Evolutionary conservation across 2,113 vertebrate genomes (phyloP).

Genomic region (Petrocephalus zakoni): DNA sequence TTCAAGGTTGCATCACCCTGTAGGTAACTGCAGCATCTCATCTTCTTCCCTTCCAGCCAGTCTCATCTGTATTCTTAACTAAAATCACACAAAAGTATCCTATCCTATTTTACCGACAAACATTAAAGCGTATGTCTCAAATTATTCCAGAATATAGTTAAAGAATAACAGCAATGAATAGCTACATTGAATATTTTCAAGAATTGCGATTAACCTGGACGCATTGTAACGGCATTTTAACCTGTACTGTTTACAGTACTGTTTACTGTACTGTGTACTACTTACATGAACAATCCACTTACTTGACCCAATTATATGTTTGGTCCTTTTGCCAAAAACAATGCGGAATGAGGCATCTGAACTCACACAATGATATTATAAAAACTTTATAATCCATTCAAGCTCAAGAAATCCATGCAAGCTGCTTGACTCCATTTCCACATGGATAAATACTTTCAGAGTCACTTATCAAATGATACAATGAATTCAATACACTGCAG

Average conservation of each 20-base stretch:
- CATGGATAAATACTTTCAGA: too few species aligned
- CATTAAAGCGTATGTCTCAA: neutral
- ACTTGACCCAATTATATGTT: constrained; percentile 24
- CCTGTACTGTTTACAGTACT: too few species aligned
- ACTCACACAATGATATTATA: constrained; percentile 14
- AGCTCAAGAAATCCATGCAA: neutral
- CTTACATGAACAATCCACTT: neutral
- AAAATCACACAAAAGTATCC: too few species aligned
- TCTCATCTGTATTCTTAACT: too few species aligned
- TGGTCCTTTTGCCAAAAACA: constrained; percentile 31
- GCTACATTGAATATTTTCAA: neutral
- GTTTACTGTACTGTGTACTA: too few species aligned
- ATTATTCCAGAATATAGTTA: neutral
- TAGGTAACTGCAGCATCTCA: too few species aligned
- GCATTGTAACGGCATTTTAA: neutral
- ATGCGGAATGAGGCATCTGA: neutral
- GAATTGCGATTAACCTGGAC: neutral
- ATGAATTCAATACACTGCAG: neutral
- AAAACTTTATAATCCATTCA: neutral
- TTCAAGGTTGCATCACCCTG: neutral
- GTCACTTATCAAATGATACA: too few species aligned
- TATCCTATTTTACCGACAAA: neutral
- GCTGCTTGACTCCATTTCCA: too few species aligned
- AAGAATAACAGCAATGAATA: neutral
- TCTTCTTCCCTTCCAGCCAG: too few species aligned